Base-by-base conservation (phyloP, 2,888 invertebrate genomes). In the Erpobdella octoculata region DNA sequence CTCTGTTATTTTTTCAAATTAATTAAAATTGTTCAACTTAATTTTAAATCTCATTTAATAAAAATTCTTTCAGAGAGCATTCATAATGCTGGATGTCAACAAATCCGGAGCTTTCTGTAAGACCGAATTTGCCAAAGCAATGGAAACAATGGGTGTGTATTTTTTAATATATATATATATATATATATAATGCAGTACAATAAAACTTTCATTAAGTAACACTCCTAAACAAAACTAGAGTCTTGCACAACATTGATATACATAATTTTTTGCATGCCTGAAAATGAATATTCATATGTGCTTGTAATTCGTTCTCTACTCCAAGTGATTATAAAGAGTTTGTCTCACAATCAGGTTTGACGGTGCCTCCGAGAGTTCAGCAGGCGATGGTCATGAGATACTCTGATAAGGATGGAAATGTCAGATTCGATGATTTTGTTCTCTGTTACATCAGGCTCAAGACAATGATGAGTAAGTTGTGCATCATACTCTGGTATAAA, bases 341-440 rank as follows among this genome's bases (percentile, higher is more conserved):
- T 59, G 15, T 15, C 21, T 59, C 59, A 59, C 59, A n/a, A 2
- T 21, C 28, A 71, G 71, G 71, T n/a, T 37, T 71, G 28, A 68
- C 66, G 8, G 71, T 71, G 15, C 46, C 71, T 25, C 66, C 66
- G 18, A 68, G 65, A 31, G 65, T 65, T 33, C 71, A 71, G 65
- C 9, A 58, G 38, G 70, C 73, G 9, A 18, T 73, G 71, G 35
- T 71, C 53, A 71, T 73, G 73, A 71, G 73, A 28, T 73, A 67
- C 67, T 91, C 92, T 70, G 89, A 90, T 76, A 79, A 79, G 74
- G 88, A 90, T 76, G 92, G 92, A 37, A 88, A 88, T 83, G 89
- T 96, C 74, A 88, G 89, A 76, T 95, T 96, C 82, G 93, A 94
- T 79, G 94, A 95, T 84, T 96, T 92, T 84, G 90, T 96, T 77